These are phyloP conservation scores for Cancer borealis DNA, from an alignment of 2,888 invertebrate species.

Conservation along the genomic window DNA sequence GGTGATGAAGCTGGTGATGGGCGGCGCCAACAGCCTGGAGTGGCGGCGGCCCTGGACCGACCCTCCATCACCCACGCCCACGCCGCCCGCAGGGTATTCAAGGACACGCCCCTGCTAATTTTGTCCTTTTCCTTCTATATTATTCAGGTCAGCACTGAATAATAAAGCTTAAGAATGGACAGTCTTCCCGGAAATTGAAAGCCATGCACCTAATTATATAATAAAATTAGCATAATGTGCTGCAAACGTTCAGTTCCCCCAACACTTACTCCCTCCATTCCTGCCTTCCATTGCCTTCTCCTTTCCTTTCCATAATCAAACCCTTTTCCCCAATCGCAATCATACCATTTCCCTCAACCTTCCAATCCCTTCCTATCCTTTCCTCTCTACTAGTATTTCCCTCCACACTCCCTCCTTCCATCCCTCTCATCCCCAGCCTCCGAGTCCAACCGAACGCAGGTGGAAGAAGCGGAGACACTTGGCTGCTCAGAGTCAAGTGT, in stretches of 20 bases:
- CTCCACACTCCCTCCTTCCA: not conserved
- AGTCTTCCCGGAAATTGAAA: not conserved
- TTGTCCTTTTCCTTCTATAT: not conserved
- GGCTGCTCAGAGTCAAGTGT: slow-evolving; percentile 11
- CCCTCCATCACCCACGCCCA: slow-evolving; percentile 1
- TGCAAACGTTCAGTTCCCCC: not conserved
- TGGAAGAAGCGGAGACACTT: not conserved
- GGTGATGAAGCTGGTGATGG: slow-evolving; percentile 13
- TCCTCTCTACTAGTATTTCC: not conserved
- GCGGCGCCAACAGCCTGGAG: not conserved
- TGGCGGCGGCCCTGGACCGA: not conserved
- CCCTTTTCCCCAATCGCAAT: not conserved
- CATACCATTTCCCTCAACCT: not conserved
- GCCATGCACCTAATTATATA: slow-evolving; percentile 4
- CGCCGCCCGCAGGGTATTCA: slow-evolving; percentile 13
- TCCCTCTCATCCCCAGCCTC: not conserved
- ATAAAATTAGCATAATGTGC: slow-evolving; percentile 18
- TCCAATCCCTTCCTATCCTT: not conserved
- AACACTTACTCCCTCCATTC: not conserved
- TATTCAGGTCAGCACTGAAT: slow-evolving; percentile 12
- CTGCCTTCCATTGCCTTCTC: not conserved
- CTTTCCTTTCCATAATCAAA: not conserved
- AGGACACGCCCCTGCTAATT: not conserved
- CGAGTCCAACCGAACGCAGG: not conserved
- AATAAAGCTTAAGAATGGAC: not conserved